Percentiles rank a stretch among this genome's conserved stretches.
Conservation (phyloP, 2,888 invertebrate species). For the Trissoscelio sp. region DNA sequence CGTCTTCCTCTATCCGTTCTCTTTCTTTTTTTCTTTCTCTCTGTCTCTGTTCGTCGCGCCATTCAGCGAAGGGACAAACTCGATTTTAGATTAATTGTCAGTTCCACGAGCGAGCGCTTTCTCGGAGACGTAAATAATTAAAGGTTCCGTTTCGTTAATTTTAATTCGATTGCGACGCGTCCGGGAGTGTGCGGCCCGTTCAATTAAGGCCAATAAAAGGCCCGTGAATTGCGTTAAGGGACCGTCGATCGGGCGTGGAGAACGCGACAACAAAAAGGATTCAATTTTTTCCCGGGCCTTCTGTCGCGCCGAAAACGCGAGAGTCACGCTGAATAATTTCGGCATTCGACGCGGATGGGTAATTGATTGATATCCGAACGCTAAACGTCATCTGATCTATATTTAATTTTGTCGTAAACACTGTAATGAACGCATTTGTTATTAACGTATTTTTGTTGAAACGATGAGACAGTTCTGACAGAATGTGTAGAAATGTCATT, state of each 20-base stretch:
- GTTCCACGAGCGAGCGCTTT: neutral
- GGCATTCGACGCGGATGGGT: constrained; percentile 24
- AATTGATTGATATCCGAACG: constrained; percentile 33
- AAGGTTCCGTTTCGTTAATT: constrained; percentile 33
- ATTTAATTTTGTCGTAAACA: too few species aligned
- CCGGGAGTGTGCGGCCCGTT: neutral
- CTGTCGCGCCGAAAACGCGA: constrained; percentile 43
- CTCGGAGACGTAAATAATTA: constrained; percentile 20
- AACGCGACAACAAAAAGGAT: constrained; percentile 42
- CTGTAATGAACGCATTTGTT: too few species aligned
- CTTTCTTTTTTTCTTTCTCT: neutral
- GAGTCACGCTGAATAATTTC: constrained; percentile 60
- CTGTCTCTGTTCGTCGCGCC: neutral
- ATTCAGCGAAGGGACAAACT: constrained; percentile 30
- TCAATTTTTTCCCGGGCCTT: constrained; percentile 40
- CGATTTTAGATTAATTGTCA: constrained; percentile 51
- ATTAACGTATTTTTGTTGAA: too few species aligned
- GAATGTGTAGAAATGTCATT: too few species aligned
- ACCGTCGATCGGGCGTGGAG: constrained; percentile 24
- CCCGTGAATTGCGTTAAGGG: constrained; percentile 36
- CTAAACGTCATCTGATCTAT: neutral
- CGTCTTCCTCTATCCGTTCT: neutral
- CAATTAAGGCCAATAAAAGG: constrained; percentile 36
- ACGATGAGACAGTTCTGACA: too few species aligned
- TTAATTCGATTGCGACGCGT: constrained; percentile 21